phyloP scores from a whole-genome alignment of 1,140 invertebrate genomes.

The Thaumatotibia leucotreta region DNA sequence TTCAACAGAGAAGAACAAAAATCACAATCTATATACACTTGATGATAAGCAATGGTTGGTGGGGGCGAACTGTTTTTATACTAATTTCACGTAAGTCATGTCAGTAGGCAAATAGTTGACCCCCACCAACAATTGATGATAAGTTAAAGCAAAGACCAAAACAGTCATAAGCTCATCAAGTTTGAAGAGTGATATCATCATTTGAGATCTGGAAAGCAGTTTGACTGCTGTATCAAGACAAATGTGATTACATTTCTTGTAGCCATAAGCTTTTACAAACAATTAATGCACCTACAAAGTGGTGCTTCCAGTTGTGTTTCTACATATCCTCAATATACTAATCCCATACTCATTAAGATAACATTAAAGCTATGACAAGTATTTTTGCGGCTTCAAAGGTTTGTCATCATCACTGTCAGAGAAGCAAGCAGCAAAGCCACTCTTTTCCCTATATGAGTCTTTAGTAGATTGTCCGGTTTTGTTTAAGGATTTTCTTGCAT shows the following conservation, averaged over 20 bases:
- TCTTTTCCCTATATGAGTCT: conserved; percentile 49
- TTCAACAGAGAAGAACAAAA: not conserved
- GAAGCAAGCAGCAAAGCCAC: conserved; percentile 61
- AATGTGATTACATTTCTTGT: not conserved
- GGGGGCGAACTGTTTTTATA: no score
- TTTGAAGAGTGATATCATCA: not conserved
- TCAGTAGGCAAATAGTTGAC: no score
- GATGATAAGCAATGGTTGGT: no score
- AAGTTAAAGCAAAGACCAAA: not conserved
- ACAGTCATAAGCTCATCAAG: not conserved
- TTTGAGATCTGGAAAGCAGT: not conserved
- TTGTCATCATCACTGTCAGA: conserved; percentile 65
- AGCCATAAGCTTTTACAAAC: not conserved
- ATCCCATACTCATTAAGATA: conserved; percentile 9
- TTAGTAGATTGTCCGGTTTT: conserved; percentile 29
- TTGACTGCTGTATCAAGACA: not conserved
- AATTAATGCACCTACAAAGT: not conserved
- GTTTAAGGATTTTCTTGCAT: conserved; percentile 28
- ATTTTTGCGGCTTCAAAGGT: conserved; percentile 49
- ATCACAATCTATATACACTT: not conserved
- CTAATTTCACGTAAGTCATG: no score
- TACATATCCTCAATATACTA: not conserved
- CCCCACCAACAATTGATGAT: no score
- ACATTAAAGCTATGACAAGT: conserved; percentile 48
- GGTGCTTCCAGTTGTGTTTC: not conserved